phyloP scores from a whole-genome alignment of 2,113 vertebrate genomes.

The Podarcis raffonei region DNA sequence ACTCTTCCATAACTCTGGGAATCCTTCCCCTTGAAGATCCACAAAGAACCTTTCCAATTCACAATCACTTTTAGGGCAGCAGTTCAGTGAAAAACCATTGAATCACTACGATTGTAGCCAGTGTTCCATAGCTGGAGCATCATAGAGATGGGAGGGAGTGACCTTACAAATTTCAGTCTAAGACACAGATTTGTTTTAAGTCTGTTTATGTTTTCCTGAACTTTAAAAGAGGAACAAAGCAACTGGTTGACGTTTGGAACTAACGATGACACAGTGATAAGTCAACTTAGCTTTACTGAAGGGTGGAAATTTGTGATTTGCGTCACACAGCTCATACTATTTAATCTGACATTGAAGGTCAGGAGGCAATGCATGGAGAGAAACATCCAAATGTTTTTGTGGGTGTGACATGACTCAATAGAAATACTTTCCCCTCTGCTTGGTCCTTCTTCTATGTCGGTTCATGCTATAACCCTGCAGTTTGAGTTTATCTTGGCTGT shows the following conservation, averaged over 20 bases:
- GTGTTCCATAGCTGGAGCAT: too few species aligned
- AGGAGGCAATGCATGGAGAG: conserved; percentile 27
- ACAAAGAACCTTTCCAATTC: not conserved
- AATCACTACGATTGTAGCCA: too few species aligned
- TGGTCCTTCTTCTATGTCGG: conserved; percentile 59
- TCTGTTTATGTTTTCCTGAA: conserved; percentile 60
- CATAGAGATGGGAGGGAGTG: too few species aligned
- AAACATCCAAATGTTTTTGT: conserved; percentile 41
- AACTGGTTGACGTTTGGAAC: conserved; percentile 48
- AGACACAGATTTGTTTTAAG: conserved; percentile 13
- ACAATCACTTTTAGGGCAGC: not conserved
- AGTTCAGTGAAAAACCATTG: not conserved
- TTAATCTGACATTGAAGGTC: conserved; percentile 58
- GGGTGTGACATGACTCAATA: not conserved
- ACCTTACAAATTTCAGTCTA: not conserved
- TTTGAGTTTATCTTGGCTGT: conserved; percentile 79
- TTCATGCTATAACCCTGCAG: conserved; percentile 74
- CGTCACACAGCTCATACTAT: conserved; percentile 45
- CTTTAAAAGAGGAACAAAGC: conserved; percentile 58
- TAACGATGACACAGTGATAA: conserved; percentile 45
- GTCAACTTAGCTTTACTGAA: conserved; percentile 42
- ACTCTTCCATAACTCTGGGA: not conserved
- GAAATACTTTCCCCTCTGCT: conserved; percentile 57
- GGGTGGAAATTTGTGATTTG: conserved; percentile 49
- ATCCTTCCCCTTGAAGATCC: not conserved